phyloP scores from a whole-genome alignment of 2,113 vertebrate species.

The Hyaena hyaena region DNA sequence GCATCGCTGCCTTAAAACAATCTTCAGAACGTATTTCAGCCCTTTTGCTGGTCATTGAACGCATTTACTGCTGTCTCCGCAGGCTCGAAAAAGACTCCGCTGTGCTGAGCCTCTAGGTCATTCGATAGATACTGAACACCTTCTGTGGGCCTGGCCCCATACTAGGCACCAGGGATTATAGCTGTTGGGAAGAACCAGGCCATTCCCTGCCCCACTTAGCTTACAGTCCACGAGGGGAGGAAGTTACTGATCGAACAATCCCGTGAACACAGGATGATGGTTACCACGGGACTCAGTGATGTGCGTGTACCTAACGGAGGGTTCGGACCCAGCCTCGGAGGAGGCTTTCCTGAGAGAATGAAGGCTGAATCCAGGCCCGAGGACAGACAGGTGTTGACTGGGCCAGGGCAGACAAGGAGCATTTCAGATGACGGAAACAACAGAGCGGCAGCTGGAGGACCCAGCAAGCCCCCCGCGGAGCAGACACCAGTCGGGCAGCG shows the following conservation, averaged over 20 bases:
- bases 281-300: accelerated
- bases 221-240: too few relatives aligned
- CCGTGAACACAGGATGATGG: neutral
- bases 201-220: neutral
- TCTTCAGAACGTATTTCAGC: neutral
- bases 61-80: neutral
- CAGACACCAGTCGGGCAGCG: neutral
- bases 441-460: accelerated
- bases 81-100: neutral
- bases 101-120: neutral
- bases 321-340: neutral
- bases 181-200: neutral
- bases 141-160: neutral
- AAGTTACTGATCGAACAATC: too few relatives aligned
- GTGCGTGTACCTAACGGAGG: accelerated
- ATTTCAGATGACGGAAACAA: neutral
- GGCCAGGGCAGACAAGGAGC: neutral
- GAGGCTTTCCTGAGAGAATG: neutral
- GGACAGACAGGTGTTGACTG: neutral
- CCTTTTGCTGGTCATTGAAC: neutral
- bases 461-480: neutral
- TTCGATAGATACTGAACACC: neutral
- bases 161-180: neutral
- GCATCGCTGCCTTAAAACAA: neutral
- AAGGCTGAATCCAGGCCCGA: neutral